These are phyloP conservation scores for Fistularia tabacaria DNA, from an alignment of 2,797 vertebrate species.

Conservation along the genomic window DNA sequence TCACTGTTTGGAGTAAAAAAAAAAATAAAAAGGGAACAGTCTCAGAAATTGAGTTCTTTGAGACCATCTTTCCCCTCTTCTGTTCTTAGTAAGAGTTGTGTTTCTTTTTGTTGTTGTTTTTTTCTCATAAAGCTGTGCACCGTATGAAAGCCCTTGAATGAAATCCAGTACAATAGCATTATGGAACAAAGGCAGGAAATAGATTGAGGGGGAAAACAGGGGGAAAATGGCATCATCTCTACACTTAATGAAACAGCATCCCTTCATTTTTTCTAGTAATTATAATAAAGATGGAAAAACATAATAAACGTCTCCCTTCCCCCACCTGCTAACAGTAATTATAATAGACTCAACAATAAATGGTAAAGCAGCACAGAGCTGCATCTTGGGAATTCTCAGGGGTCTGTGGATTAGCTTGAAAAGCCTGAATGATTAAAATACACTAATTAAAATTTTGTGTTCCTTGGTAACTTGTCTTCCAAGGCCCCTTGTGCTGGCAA, in stretches of 20 bases:
- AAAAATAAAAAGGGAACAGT: slow-evolving; percentile 44
- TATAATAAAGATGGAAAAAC: slow-evolving; percentile 99
- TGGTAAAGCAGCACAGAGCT: slow-evolving; percentile 99
- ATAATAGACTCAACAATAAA: slow-evolving; percentile 99
- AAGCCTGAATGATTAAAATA: slow-evolving; percentile 99
- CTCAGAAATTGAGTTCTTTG: slow-evolving; percentile 75
- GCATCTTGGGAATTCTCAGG: slow-evolving; percentile 99
- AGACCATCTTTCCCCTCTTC: slow-evolving; percentile 67
- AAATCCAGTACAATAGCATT: slow-evolving; percentile 75
- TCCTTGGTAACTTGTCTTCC: slow-evolving; percentile 99
- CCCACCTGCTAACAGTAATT: slow-evolving; percentile 99
- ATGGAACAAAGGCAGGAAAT: slow-evolving; percentile 76
- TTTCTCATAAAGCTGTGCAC: slow-evolving; percentile 69
- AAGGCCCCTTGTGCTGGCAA: slow-evolving; percentile 98
- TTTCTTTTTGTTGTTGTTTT: slow-evolving; percentile 70
- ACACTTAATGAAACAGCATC: slow-evolving; percentile 99
- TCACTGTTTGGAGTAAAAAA: slow-evolving; percentile 49
- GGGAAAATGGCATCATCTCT: slow-evolving; percentile 82
- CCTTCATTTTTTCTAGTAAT: slow-evolving; percentile 99
- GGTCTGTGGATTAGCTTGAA: slow-evolving; percentile 99
- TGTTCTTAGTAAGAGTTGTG: slow-evolving; percentile 72
- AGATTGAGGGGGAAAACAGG: slow-evolving; percentile 74
- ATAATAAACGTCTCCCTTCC: slow-evolving; percentile 99
- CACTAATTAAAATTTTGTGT: slow-evolving; percentile 99
- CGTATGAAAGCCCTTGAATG: slow-evolving; percentile 75